These are phyloP conservation scores for Campopleginae sp. DNA, from an alignment of 2,888 invertebrate species.

Conservation along the genomic window DNA sequence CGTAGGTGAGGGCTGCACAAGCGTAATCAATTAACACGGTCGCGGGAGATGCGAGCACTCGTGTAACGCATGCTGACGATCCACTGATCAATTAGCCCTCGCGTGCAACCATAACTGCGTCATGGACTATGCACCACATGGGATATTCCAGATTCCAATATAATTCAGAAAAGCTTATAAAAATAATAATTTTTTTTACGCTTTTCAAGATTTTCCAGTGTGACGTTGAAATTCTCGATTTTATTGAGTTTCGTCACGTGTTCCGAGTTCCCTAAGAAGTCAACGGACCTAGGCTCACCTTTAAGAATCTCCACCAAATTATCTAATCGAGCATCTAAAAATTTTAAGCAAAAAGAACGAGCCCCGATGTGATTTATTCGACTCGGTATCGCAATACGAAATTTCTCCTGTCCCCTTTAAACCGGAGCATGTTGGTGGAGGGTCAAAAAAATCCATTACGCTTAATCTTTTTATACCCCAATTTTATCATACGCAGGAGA, in stretches of 20 bases:
- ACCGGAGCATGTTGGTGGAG: background rate
- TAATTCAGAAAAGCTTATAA: no score
- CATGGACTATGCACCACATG: constrained; percentile 13
- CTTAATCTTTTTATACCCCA: background rate
- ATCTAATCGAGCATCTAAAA: background rate
- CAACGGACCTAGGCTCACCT: background rate
- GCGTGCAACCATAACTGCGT: constrained; percentile 71
- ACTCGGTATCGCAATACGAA: background rate
- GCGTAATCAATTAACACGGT: constrained; percentile 66
- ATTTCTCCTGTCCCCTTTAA: background rate
- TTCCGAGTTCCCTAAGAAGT: background rate
- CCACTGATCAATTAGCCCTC: constrained; percentile 75
- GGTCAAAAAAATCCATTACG: background rate
- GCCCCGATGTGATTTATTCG: background rate
- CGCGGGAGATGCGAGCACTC: constrained; percentile 55
- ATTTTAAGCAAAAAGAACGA: background rate
- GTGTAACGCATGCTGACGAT: constrained; percentile 74
- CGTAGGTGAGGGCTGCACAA: constrained; percentile 39
- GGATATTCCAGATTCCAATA: constrained; percentile 12
- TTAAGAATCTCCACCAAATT: background rate
- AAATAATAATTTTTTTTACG: no score
- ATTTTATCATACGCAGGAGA: background rate
- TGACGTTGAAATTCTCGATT: background rate
- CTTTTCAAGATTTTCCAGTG: no score
- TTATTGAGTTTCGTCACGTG: background rate